Base-by-base conservation (phyloP, 1,140 invertebrate genomes). In the Sycophila sp. region DNA sequence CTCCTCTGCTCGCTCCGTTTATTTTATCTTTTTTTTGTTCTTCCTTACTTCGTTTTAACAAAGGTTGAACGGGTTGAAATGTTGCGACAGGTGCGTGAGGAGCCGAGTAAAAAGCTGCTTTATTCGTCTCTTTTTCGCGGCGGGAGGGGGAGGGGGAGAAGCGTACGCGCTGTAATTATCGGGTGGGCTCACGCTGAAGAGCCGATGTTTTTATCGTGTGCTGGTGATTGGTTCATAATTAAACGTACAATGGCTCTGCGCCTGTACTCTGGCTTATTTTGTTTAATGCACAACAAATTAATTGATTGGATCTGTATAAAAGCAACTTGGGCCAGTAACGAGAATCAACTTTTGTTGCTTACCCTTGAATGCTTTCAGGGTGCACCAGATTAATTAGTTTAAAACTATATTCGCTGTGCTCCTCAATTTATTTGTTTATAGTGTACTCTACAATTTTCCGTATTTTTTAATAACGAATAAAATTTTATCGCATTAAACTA, bases 71-170 rank as follows among this genome's bases (percentile, higher is more conserved):
- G 19, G 7, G 40, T 49, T 59, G 53, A 68, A 36, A 49, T 36
- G 55, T 26, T 38, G 40, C 65, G 65, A 68, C 65, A 68, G 65
- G 65, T 68, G 65, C 64, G 64, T 42, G 51, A 67, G 51, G 26
- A 67, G 38, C 17, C 17, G 28, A 13, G 47, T 28, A 55, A 53
- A 22, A 56, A 40, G 47, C 11, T 55, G 32, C 26, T 67, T 58
- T 58, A 30, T 47, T 36, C 40, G 17, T 19, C 22, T 13, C 19
- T 67, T 67, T 15, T 13, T 1, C 10, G 15, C 34, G 63, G n/a
- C n/a, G n/a, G n/a, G n/a, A n/a, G n/a, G n/a, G n/a, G n/a, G n/a
- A n/a, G n/a, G n/a, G n/a, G n/a, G n/a, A n/a, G n/a, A n/a, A n/a
- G n/a, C n/a, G n/a, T n/a, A n/a, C 32, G n/a, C 10, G 22, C 36